A percentile compares a stretch with the other conserved stretches of the same genome.
phyloP scores from a whole-genome alignment of 2,888 invertebrate species.

The Seladonia tumulorum region DNA sequence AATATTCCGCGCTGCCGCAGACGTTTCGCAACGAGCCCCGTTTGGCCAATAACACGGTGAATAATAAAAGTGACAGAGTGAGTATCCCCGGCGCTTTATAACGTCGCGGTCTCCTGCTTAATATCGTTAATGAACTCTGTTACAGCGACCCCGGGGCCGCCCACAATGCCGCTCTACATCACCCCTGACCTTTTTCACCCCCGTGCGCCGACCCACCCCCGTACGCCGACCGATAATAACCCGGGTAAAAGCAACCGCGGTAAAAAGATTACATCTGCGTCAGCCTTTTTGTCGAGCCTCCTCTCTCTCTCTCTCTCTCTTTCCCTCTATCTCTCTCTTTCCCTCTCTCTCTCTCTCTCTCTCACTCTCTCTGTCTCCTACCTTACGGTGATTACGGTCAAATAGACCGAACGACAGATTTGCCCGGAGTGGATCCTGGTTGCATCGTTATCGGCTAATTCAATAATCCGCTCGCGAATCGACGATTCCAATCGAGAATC shows the following conservation, averaged over 20 bases:
- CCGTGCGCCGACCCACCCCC: slow-evolving; percentile 29
- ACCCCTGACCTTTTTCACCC: slow-evolving; percentile 64
- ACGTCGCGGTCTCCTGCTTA: slow-evolving; percentile 52
- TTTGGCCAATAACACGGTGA: slow-evolving; percentile 13
- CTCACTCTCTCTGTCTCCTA: background rate
- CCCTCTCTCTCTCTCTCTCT: background rate
- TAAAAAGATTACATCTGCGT: slow-evolving; percentile 54
- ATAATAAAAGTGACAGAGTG: slow-evolving; percentile 52
- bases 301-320: background rate
- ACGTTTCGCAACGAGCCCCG: background rate
- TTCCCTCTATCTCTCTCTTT: too few species aligned
- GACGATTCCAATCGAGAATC: background rate
- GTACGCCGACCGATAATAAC: slow-evolving; percentile 49
- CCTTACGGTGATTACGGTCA: slow-evolving; percentile 15
- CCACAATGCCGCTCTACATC: slow-evolving; percentile 43
- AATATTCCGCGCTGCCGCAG: slow-evolving; percentile 8
- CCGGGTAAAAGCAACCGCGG: slow-evolving; percentile 36
- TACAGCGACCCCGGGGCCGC: slow-evolving; percentile 40
- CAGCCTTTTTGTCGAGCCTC: slow-evolving; percentile 24
- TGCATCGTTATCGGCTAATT: background rate
- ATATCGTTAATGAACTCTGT: slow-evolving; percentile 69
- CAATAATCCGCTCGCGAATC: background rate
- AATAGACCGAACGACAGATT: slow-evolving; percentile 23
- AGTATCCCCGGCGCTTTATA: slow-evolving; percentile 44
- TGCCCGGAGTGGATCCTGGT: slow-evolving; percentile 13